Base-by-base conservation (phyloP, 2,888 invertebrate genomes). In the Ichneumon xanthorius region DNA sequence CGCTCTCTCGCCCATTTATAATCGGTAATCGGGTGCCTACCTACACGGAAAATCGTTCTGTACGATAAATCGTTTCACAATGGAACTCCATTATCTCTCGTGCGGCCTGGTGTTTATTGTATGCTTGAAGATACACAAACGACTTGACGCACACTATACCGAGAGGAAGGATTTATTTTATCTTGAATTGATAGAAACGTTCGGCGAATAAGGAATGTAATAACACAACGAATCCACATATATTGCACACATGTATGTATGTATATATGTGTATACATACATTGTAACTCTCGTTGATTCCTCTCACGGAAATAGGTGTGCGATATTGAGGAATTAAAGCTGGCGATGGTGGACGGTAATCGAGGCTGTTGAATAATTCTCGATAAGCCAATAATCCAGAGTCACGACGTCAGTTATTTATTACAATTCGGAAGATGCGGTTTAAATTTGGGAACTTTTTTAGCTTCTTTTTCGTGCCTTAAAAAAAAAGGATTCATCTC, bases 21-120 rank as follows among this genome's bases (percentile, higher is more conserved):
- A 86, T 86, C 85, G 82, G 85, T 86, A 86, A 86, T 86, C 86
- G 86, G 73, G 77, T 68, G 77, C 86, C 86, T 80, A 83, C 77
- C 86, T 75, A 78, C 86, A 86, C 80, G 86, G 82, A 86, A 86
- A 86, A 86, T 86, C 77, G 86, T 70, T 80, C 58, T 70, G 83
- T 83, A 83, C 86, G 83, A 86, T 86, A 86, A 86, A 86, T 83
- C 86, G 80, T 86, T 83, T 86, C 80, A 86, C 86, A 86, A 86
- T 86, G 86, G 40, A 83, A 80, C 82, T 77, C 83, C 77, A 75
- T 83, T 85, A 82, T 63, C 79, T 72, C 30, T 48, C 48, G 61
- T 55, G 78, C 65, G 58, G 78, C 70, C 55, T 26, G 77, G 58
- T 40, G 53, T 55, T 75, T 70, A 30, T 70, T 73, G 75, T 72